Percentiles rank a stretch among this genome's conserved stretches.
These are phyloP conservation scores for Dolichomitus sp. DNA, from an alignment of 2,888 invertebrate genomes.

Conservation along the genomic window DNA sequence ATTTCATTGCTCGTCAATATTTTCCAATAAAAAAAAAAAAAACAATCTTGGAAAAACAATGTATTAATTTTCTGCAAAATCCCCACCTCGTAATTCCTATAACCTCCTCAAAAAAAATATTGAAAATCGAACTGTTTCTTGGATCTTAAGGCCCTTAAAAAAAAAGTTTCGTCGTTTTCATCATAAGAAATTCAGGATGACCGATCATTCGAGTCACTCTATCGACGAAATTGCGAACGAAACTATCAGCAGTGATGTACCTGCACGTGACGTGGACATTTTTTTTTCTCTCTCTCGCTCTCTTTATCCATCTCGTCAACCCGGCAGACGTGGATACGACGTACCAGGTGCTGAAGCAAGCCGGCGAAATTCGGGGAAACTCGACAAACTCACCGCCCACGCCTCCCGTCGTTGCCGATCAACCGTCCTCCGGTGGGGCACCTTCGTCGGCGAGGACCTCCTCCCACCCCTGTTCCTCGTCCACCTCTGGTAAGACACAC, in stretches of 20 bases:
- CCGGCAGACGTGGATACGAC: slow-evolving; percentile 94
- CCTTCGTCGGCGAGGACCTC: slow-evolving; percentile 83
- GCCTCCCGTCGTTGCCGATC: slow-evolving; percentile 83
- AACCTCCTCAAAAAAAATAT: no score
- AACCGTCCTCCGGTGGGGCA: slow-evolving; percentile 82
- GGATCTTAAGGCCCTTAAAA: no score
- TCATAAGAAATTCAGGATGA: not conserved
- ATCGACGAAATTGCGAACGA: not conserved
- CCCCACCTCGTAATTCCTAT: no score
- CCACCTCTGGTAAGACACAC: slow-evolving; percentile 85
- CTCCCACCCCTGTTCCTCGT: slow-evolving; percentile 85
- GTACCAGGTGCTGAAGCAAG: slow-evolving; percentile 98
- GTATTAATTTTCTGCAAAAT: no score
- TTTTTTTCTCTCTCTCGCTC: slow-evolving; percentile 18
- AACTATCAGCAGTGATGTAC: not conserved
- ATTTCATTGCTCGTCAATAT: no score
- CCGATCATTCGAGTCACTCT: not conserved
- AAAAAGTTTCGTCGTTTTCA: not conserved
- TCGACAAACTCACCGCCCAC: slow-evolving; percentile 85
- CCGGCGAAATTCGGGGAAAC: slow-evolving; percentile 92
- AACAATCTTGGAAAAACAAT: no score
- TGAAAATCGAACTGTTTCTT: no score
- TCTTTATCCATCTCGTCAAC: slow-evolving; percentile 57
- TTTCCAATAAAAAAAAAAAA: no score
- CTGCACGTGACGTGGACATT: slow-evolving; percentile 25